Evolutionary conservation across 2,888 invertebrate species (phyloP), one percentile per base, ranked within the genome.

Genomic region (Amorpha juglandis): DNA sequence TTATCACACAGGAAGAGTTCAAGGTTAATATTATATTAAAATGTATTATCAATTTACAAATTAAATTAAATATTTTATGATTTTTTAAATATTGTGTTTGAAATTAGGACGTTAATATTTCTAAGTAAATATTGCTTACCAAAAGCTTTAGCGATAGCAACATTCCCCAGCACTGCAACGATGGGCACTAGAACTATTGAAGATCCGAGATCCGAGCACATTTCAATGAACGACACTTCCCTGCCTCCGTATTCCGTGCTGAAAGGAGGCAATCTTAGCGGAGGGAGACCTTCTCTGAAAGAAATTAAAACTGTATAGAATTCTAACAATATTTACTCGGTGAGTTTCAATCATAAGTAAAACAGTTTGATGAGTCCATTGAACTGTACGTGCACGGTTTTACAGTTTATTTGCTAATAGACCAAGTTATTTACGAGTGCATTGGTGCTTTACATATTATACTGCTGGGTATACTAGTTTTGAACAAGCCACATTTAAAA

Each of bases 91-190:
- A n/a, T n/a, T n/a, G n/a, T n/a, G n/a, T n/a, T n/a, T n/a, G n/a
- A n/a, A n/a, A n/a, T n/a, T n/a, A n/a, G n/a, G n/a, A n/a, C n/a
- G n/a, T n/a, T n/a, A n/a, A n/a, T 51, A 51, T 58, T 4, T 14
- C 12, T 35, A 12, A 6, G 12, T 48, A 16, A 42, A 21, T 53
- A 12, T 0, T 35, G 89, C 95, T 94, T 87, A 97, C 97, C 96
- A 83, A 99, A 99, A 45, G 98, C 98, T 89, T 98, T 99, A 6
- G 98, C 98, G 72, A 99, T 99, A 11, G 99, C 99, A 0, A 99
- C 98, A 80, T 98, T 98, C 70, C 99, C 98, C 62, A 99, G 91
- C 0, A 99, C 97, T 0, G 97, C 98, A 72, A 99, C 97, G 45
- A 99, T 95, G 1, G 99, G 98, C 9, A 99, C 96, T 64, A 99